Evolutionary conservation across 2,113 vertebrate genomes (phyloP), one percentile per base, ranked within the genome.

Genomic region (Gallinago jamesoni): DNA sequence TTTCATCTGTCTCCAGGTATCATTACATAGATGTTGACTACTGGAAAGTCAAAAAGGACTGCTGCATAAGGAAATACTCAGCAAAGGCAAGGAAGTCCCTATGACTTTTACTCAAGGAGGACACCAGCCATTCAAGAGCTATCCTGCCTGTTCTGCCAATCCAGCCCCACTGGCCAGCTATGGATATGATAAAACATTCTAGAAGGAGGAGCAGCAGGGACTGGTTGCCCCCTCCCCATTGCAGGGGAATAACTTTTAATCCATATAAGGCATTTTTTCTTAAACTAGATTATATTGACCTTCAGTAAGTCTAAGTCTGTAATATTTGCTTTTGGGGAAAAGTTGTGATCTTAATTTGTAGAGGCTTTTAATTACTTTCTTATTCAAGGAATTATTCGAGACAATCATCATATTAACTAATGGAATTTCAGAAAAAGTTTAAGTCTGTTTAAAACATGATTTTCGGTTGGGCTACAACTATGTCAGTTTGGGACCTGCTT

Each of bases 11-110:
- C 56, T 87, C 43, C 30, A 81, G 2, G 41, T 59, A 75, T 16
- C 2, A 1, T 5, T 5, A 56, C 28, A 30, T 37, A 75, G 56
- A 67, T 70, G 30, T 24, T 1, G 0, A 59, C 56, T 47, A n/a
- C 11, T 22, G 64, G 45, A 50, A 86, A 80, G 72, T 77, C 50
- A 47, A 13, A 92, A 66, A 66, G 25, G 39, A 68, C 24, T n/a
- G 33, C 41, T 77, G 69, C 30, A 8, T 66, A 15, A 76, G 59
- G 75, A 90, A 76, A 20, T 66, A 39, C 2, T 62, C 3, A 0
- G 18, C 73, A 63, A 62, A 31, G 47, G 47, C 25, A 76, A 68
- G 35, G 69, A 60, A 76, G 33, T 56, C 48, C 48, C 48, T 22
- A 9, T 45, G 66, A 24, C 78, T 47, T 72, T 39, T 93, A 8